A percentile compares a stretch with the other conserved stretches of the same genome.
phyloP scores from a whole-genome alignment of 2,797 vertebrate genomes.

The Cottoperca gobio region DNA sequence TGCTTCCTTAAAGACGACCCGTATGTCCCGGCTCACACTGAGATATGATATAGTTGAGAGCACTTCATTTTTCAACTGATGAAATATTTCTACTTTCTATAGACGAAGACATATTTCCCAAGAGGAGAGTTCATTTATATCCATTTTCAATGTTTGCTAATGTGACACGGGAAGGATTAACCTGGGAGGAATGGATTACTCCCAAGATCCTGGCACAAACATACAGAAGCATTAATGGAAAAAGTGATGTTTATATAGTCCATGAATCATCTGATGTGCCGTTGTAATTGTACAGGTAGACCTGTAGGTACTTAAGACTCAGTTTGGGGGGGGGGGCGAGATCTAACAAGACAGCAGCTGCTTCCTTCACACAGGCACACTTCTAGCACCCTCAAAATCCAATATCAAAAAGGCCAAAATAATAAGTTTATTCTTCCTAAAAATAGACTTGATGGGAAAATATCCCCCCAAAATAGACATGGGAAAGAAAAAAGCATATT shows the following conservation, averaged over 20 bases:
- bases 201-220: slow-evolving; percentile 39
- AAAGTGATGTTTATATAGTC: slow-evolving; percentile 67
- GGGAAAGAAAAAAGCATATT: slow-evolving; percentile 46
- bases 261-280: slow-evolving; percentile 67
- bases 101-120: slow-evolving; percentile 17
- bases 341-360: slow-evolving; percentile 70
- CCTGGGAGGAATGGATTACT: slow-evolving; percentile 45
- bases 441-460: slow-evolving; percentile 57
- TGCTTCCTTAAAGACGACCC: slow-evolving; percentile 34
- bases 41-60: neutral
- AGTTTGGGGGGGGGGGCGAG: slow-evolving; percentile 66
- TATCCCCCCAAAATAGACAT: slow-evolving; percentile 52
- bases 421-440: slow-evolving; percentile 51
- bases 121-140: slow-evolving; percentile 1
- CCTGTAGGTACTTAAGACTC: slow-evolving; percentile 53
- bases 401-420: slow-evolving; percentile 53
- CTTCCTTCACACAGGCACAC: slow-evolving; percentile 58
- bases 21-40: neutral
- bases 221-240: slow-evolving; percentile 58
- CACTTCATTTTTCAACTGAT: neutral
- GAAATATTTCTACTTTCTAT: slow-evolving; percentile 8
- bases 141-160: slow-evolving; percentile 26
- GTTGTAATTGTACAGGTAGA: slow-evolving; percentile 70
- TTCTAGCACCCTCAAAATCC: slow-evolving; percentile 52
- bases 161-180: slow-evolving; percentile 47